phyloP scores from a whole-genome alignment of 2,113 vertebrate species.

The Amblyornis subalaris region DNA sequence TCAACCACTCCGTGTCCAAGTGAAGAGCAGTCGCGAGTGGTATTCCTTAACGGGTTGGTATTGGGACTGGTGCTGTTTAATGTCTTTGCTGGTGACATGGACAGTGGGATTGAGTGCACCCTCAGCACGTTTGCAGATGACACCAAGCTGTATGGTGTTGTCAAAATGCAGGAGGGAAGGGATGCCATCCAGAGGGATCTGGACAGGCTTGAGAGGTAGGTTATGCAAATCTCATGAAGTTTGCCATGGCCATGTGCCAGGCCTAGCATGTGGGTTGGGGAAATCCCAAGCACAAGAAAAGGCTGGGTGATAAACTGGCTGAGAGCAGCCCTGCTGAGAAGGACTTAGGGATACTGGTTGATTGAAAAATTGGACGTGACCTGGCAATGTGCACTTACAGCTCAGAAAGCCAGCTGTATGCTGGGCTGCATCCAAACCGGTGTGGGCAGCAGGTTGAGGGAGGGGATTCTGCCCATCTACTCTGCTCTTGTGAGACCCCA shows the following conservation, averaged over 20 bases:
- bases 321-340: neutral
- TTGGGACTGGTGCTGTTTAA: neutral
- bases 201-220: neutral
- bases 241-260: neutral
- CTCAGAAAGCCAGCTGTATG: neutral
- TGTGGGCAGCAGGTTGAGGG: neutral
- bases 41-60: neutral
- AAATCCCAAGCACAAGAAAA: neutral
- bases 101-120: neutral
- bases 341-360: neutral
- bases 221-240: neutral
- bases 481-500: neutral
- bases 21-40: no score
- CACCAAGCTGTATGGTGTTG: neutral
- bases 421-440: neutral
- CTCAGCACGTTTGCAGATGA: no score
- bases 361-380: fast-evolving
- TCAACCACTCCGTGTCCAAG: neutral
- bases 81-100: neutral
- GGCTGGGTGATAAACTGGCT: neutral
- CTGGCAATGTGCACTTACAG: neutral
- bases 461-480: neutral
- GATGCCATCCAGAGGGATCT: no score
- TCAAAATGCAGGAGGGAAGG: neutral
- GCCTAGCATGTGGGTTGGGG: neutral